Conservation (phyloP, 2,113 vertebrate species). For the Dascyllus trimaculatus region DNA sequence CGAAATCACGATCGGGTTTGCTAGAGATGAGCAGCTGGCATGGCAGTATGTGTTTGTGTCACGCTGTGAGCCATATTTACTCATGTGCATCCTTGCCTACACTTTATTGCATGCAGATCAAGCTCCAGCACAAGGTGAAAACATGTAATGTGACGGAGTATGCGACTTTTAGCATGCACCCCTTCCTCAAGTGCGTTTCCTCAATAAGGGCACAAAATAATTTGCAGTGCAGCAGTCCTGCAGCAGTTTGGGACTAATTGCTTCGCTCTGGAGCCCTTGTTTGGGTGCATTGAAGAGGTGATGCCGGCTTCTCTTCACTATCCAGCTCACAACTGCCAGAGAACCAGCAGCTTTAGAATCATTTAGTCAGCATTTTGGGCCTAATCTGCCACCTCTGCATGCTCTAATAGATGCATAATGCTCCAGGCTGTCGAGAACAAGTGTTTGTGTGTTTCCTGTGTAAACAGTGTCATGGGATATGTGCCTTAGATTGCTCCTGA, state of each 20-base stretch:
- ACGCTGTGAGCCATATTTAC: constrained; percentile 67
- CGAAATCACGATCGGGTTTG: constrained; percentile 17
- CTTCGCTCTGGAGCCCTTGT: constrained; percentile 18
- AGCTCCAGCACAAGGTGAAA: not conserved
- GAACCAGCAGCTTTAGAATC: not conserved
- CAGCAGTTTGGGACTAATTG: constrained; percentile 26
- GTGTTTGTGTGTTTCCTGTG: constrained; percentile 9
- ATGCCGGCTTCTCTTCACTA: not conserved
- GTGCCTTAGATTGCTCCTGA: not conserved
- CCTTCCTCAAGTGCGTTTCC: constrained; percentile 7
- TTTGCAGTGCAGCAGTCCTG: constrained; percentile 7
- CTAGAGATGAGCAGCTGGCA: constrained; percentile 63
- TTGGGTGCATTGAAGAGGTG: not conserved
- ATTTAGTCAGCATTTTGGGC: constrained; percentile 26
- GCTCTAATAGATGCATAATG: not conserved
- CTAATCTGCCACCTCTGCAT: constrained; percentile 6
- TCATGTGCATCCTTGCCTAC: constrained; percentile 40
- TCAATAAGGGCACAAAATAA: constrained; percentile 13
- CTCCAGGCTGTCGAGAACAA: constrained; percentile 8
- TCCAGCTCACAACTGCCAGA: constrained; percentile 2
- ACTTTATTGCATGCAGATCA: constrained; percentile 1
- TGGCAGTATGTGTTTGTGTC: constrained; percentile 68
- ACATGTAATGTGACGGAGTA: not conserved
- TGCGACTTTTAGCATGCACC: not conserved
- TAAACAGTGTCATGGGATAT: not conserved